A percentile compares a stretch with the other conserved stretches of the same genome.
These are phyloP conservation scores for Synanthedon formicaeformis DNA, from an alignment of 2,888 invertebrate species.

Conservation along the genomic window DNA sequence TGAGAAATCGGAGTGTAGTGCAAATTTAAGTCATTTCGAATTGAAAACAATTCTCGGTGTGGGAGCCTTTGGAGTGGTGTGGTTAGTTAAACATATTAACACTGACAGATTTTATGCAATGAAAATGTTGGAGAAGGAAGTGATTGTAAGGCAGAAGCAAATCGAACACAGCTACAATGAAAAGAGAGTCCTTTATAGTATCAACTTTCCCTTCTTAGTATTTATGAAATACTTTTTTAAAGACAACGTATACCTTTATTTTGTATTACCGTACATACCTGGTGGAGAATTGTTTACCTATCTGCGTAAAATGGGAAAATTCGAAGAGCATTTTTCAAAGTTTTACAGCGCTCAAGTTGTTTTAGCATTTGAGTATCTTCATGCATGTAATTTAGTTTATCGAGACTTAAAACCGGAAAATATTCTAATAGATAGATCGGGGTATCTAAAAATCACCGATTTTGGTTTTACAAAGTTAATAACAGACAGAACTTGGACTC, in stretches of 20 bases:
- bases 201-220: constrained; percentile 90
- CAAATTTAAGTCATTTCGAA: constrained; percentile 74
- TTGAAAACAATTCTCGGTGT: constrained; percentile 82
- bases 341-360: constrained; percentile 94
- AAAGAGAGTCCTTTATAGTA: constrained; percentile 85
- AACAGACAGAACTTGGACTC: constrained; percentile 84
- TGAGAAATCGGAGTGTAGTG: constrained; percentile 28
- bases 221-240: constrained; percentile 87
- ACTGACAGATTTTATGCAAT: constrained; percentile 80
- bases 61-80: constrained; percentile 92
- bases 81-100: constrained; percentile 72
- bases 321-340: constrained; percentile 81
- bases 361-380: constrained; percentile 91
- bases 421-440: constrained; percentile 81
- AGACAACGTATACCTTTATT: constrained; percentile 86
- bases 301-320: constrained; percentile 73
- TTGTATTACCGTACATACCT: constrained; percentile 82
- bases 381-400: constrained; percentile 87
- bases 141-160: constrained; percentile 88
- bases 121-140: constrained; percentile 89
- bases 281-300: constrained; percentile 91
- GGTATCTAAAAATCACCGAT: constrained; percentile 89
- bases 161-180: constrained; percentile 90
- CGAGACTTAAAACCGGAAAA: constrained; percentile 95
- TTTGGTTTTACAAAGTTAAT: constrained; percentile 93